phyloP scores from a whole-genome alignment of 2,113 vertebrate genomes.

The Perognathus longimembris region DNA sequence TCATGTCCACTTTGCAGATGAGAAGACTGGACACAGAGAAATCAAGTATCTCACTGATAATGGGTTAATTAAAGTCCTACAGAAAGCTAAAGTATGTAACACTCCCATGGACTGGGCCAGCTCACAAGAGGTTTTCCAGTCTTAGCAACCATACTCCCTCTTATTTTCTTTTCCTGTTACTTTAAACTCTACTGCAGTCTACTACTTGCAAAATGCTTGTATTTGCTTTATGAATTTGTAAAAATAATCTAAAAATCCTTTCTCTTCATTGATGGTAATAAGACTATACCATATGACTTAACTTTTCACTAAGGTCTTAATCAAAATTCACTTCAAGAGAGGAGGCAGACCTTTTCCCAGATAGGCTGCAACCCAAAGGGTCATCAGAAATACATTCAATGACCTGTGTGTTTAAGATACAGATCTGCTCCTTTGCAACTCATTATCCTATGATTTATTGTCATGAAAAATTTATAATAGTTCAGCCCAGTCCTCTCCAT shows the following conservation, averaged over 20 bases:
- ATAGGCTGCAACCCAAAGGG: background rate
- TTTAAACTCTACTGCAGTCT: background rate
- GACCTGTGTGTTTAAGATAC: background rate
- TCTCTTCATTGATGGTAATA: background rate
- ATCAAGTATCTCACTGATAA: background rate
- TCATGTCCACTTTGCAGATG: background rate
- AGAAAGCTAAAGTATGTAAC: background rate
- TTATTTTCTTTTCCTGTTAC: background rate
- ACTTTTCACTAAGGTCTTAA: background rate
- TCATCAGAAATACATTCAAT: background rate
- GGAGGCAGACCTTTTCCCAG: background rate
- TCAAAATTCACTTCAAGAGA: background rate
- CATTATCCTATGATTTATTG: background rate
- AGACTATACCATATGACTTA: background rate
- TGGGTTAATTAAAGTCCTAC: background rate
- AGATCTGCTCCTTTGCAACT: background rate
- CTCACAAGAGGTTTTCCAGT: background rate
- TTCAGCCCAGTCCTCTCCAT: background rate
- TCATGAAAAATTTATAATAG: background rate
- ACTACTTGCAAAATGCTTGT: background rate
- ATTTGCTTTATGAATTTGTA: background rate
- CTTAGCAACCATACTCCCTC: background rate
- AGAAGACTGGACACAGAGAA: slow-evolving; percentile 6
- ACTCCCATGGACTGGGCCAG: background rate
- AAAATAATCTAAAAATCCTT: background rate